Evolutionary conservation across 2,888 invertebrate genomes (phyloP).

Genomic region (Muschampia plurimacula): DNA sequence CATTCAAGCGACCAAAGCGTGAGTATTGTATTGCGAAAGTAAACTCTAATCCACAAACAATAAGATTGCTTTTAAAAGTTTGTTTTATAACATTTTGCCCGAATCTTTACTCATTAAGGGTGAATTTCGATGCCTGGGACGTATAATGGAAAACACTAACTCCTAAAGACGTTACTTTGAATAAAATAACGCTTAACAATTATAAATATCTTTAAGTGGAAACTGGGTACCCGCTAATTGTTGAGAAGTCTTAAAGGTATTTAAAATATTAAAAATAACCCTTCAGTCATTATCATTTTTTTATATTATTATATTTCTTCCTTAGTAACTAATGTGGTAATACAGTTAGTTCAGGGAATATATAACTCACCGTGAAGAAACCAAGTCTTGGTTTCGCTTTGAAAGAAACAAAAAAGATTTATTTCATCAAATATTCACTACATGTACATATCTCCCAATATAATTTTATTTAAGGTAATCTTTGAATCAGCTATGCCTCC

Average conservation of each 20-base stretch:
- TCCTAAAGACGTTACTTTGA: conserved; percentile 40
- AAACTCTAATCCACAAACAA: background rate
- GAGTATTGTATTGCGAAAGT: background rate
- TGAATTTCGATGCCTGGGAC: conserved; percentile 30
- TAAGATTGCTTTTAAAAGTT: conserved; percentile 10
- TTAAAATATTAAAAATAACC: background rate
- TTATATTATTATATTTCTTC: too few species aligned
- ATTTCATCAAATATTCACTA: too few species aligned
- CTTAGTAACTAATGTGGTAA: too few species aligned
- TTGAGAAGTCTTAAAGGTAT: conserved; percentile 40
- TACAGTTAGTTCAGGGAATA: too few species aligned
- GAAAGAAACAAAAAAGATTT: too few species aligned
- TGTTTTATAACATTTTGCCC: background rate
- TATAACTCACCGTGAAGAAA: too few species aligned
- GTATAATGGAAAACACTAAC: conserved; percentile 46
- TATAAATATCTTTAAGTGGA: conserved; percentile 48
- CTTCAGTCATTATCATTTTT: too few species aligned
- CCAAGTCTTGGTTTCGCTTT: too few species aligned
- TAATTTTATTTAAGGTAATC: too few species aligned
- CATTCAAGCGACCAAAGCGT: conserved; percentile 1
- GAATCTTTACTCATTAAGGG: conserved; percentile 28
- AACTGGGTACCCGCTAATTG: conserved; percentile 42
- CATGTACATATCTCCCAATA: too few species aligned
- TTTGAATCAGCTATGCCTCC: too few species aligned
- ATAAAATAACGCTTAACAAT: conserved; percentile 42